Evolutionary conservation across 2,888 invertebrate species (phyloP), one percentile per base, ranked within the genome.

Genomic region (Drosophila emarginata): DNA sequence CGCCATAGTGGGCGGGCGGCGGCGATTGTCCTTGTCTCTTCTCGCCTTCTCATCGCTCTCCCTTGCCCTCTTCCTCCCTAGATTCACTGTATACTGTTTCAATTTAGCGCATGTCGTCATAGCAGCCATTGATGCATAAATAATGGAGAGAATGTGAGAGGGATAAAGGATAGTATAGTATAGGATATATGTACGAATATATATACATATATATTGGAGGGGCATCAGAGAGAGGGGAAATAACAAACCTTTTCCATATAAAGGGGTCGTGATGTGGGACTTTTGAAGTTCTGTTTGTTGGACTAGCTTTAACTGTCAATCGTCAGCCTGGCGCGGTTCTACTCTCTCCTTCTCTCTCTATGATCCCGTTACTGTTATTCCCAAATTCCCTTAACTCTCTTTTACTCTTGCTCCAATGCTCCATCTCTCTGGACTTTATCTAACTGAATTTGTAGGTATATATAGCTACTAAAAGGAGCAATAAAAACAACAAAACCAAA

Each of bases 61-160:
- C 15, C 51, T 15, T n/a, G n/a, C 15, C 53, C 37, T 23, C 14
- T 28, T 32, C 11, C 4, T 32, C 37, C n/a, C 5, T 2, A 15
- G 15, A 15, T 40, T 18, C 67, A 56, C 74, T 57, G 67, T 74
- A 73, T 77, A 83, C 83, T 80, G 84, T 86, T 87, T 85, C 85
- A 86, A 84, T 85, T 85, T 85, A 88, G 85, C 85, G 88, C 84
- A 85, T 85, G 85, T 86, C 85, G 85, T 83, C 85, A 88, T 86
- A 83, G 88, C 88, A 85, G 83, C 80, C 81, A 86, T 80, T 88
- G 89, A 87, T 87, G 89, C 87, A 87, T 87, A 88, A 89, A 88
- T 89, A 88, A 87, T 89, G 79, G 86, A 73, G 80, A 51, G 71
- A 70, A 76, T 52, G 59, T 56, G 52, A 37, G 61, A 51, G 50